phyloP scores from a whole-genome alignment of 2,113 vertebrate genomes.

The Sylvietta virens region DNA sequence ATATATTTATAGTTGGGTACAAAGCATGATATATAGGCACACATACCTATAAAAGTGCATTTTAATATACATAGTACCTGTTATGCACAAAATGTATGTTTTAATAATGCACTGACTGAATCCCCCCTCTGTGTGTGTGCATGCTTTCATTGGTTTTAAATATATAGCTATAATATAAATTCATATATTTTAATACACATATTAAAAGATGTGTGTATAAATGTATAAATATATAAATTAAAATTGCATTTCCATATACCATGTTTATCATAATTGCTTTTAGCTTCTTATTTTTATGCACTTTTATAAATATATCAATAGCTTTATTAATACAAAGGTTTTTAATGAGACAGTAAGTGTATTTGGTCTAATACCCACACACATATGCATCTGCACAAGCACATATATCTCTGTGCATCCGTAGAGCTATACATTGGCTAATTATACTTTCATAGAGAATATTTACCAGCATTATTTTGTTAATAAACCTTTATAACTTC shows the following conservation, averaged over 20 bases:
- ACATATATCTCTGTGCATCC: not conserved
- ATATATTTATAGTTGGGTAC: not conserved
- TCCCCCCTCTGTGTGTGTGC: too few relatives aligned
- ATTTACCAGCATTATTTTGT: not conserved
- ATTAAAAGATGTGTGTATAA: not conserved
- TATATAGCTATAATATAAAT: not conserved
- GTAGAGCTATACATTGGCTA: accelerated
- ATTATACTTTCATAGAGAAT: not conserved
- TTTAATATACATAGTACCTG: not conserved
- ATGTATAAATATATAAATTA: not conserved
- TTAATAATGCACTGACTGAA: not conserved
- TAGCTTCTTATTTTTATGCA: not conserved
- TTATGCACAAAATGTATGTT: not conserved
- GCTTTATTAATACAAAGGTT: not conserved
- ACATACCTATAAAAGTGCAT: not conserved
- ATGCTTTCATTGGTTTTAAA: not conserved
- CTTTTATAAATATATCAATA: not conserved
- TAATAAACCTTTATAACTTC: not conserved
- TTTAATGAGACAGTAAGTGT: not conserved
- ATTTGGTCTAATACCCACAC: too few relatives aligned
- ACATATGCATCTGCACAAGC: accelerated
- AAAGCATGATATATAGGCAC: not conserved
- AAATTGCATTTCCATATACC: not conserved
- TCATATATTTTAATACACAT: not conserved
- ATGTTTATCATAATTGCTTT: not conserved